Conservation (phyloP, 2,113 vertebrate species). For the Butorides virescens region DNA sequence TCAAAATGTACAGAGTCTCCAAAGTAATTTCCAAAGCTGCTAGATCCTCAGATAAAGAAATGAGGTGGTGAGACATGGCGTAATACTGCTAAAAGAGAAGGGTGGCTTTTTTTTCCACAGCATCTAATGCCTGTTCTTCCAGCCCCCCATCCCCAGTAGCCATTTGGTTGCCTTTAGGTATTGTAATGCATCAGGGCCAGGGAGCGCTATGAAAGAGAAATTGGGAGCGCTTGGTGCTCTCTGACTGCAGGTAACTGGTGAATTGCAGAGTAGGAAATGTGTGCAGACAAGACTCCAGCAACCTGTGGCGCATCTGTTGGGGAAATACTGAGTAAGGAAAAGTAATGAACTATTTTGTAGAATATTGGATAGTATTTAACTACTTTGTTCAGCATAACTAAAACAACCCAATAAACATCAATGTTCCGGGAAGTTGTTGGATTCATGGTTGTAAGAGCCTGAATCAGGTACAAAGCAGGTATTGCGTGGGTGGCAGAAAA, state of each 20-base stretch:
- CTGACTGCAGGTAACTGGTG: not conserved
- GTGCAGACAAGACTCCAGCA: not conserved
- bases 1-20: not conserved
- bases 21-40: not conserved
- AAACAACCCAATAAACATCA: not conserved
- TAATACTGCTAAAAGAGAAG: not conserved
- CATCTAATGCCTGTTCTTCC: not conserved
- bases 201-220: not conserved
- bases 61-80: not conserved
- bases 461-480: not conserved
- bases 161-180: not conserved
- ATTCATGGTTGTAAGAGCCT: not conserved
- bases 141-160: not conserved
- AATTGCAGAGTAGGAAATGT: not conserved
- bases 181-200: not conserved
- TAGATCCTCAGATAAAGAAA: not conserved
- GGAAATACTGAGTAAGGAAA: not conserved
- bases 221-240: no score
- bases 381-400: not conserved
- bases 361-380: not conserved
- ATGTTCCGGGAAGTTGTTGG: not conserved
- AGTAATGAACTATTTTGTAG: not conserved
- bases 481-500: not conserved
- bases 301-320: not conserved
- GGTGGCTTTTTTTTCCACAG: not conserved